Base-by-base conservation (phyloP, 2,888 invertebrate species). In the Lepidonotus clava region DNA sequence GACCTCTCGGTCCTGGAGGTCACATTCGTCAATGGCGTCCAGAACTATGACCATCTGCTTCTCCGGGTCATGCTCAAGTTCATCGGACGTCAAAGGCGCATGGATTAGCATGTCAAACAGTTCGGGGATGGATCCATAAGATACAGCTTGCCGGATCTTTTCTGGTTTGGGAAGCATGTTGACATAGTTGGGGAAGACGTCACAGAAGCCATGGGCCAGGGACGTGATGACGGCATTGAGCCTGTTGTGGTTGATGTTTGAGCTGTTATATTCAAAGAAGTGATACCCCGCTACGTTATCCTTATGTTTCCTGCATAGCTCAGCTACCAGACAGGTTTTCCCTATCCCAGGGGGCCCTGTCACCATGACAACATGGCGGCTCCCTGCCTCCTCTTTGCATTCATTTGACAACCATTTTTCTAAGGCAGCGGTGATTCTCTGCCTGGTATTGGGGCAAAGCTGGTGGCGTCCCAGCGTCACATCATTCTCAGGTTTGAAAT, bases 1-100 rank as follows among this genome's bases (percentile, higher is more conserved):
- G 1, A 46, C 51, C 11, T 87, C 86, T 18, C 86, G 21, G 34
- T 88, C 84, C 14, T 83, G 28, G 18, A 38, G 51, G 51, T 84
- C 53, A 76, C 89, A 89, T n/a, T 90, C 89, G 83, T 90, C 89
- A 40, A 90, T 34, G n/a, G 89, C 88, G 36, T 90, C 90, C 14
- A 90, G n/a, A 0, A 90, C 87, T 36, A 90, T 86, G 21, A 90
- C 40, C 86, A 87, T 83, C 28, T 53, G 87, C 34, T 85, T 51
- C 24, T 85, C 86, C 21, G 61, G 38, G 41, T 83, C 85, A 34
- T 66, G 88, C 21, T 80, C 83, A 0, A 88, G 61, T 5, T 36
- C 85, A 5, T 40, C 28, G 5, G 77, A 76, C 67, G 28, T 40
- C 0, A 89, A 85, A 18, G 89, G 88, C 14, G 53, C 11, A n/a